Evolutionary conservation across 2,797 vertebrate genomes (phyloP), one percentile per base, ranked within the genome.

Genomic region (Parauchenoglanis punctatus): DNA sequence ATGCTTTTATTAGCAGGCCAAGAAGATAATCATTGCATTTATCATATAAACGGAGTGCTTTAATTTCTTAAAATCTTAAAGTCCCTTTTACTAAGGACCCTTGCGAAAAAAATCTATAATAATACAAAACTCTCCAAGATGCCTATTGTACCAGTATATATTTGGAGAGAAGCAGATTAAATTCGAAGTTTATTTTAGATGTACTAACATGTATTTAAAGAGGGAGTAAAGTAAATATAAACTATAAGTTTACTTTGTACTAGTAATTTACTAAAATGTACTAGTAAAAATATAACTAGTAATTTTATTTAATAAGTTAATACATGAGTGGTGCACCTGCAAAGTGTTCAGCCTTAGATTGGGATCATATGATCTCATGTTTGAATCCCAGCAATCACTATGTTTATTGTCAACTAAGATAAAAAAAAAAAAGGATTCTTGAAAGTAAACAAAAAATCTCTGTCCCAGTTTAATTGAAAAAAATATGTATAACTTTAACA

Each of bases 1-100:
- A 10, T 78, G 63, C 85, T 91, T 86, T 88, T 88, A 91, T 91
- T 90, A 90, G 80, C 91, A 89, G 88, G 10, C 80, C 72, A 87
- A 89, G 84, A 46, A 84, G 87, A 83, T 91, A 88, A 94, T 91
- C 84, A 80, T 80, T 91, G 56, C 58, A 46, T 76, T 72, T 84
- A 87, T 88, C 23, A 63, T 2, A 20, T 44, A 56, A 61, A 61
- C 1, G 10, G 56, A 11, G 31, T 81, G 4, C 35, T 52, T 25
- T 10, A n/a, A 56, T 40, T 58, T 72, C 10, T 49, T 35, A 35
- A 35, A 35, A 1, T 35, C 35, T 35, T 35, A 35, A 35, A 35
- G 76, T 90, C 58, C 6, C 81, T 81, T 77, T 28, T 11, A 44
- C 25, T 59, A 28, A 63, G 58, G 23, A n/a, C 25, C 6, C 12